Percentiles rank a stretch among this genome's conserved stretches.
Evolutionary conservation across 1,140 invertebrate species (phyloP).

Genomic region (Kradibia gibbosae): DNA sequence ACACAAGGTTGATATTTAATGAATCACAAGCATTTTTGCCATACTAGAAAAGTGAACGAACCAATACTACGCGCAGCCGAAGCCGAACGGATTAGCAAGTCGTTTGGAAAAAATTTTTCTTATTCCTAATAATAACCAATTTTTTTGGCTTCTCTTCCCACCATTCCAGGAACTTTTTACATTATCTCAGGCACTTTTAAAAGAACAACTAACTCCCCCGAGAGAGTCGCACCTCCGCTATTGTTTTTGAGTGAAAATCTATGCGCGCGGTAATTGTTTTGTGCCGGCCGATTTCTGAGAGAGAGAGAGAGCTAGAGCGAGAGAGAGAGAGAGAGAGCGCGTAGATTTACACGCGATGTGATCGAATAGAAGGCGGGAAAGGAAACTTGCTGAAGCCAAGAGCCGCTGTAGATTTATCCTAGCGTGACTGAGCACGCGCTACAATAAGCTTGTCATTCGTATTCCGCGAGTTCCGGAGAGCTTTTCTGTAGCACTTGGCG

Average conservation of each 20-base stretch:
- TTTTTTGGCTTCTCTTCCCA: too few relatives aligned
- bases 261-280: constrained; percentile 43
- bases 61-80: too few relatives aligned
- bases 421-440: constrained; percentile 49
- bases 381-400: constrained; percentile 29
- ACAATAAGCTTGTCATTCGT: constrained; percentile 49
- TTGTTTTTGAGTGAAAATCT: constrained; percentile 49
- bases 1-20: too few relatives aligned
- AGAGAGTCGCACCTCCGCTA: constrained; percentile 31
- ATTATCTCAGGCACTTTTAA: too few relatives aligned
- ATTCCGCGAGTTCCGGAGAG: neutral
- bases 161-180: too few relatives aligned
- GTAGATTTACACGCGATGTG: constrained; percentile 38
- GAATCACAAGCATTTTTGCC: too few relatives aligned
- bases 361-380: constrained; percentile 34
- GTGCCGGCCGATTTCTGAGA: constrained; percentile 26
- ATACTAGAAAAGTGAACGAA: too few relatives aligned
- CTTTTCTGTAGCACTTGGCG: neutral
- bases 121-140: too few relatives aligned
- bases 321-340: neutral
- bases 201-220: constrained; percentile 12
- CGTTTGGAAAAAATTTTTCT: too few relatives aligned
- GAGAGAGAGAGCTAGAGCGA: neutral
- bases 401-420: constrained; percentile 37
- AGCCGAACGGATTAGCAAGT: too few relatives aligned